phyloP scores from a whole-genome alignment of 2,888 invertebrate genomes.

The Oscheius myriophilus region DNA sequence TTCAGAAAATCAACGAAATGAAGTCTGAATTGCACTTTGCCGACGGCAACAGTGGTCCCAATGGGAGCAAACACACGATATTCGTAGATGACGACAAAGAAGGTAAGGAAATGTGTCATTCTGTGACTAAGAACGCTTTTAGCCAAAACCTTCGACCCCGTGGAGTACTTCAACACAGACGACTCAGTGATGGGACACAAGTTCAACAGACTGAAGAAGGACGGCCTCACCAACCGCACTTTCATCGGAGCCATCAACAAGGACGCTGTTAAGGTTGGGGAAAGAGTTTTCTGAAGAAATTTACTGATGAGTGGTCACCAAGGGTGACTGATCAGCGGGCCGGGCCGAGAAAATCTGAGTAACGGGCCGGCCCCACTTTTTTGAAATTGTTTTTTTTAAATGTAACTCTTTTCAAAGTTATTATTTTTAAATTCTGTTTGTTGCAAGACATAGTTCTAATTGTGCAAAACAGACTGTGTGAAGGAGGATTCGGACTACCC shows the following conservation, averaged over 20 bases:
- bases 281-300: background rate
- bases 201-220: conserved; percentile 78
- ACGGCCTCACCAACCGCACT: conserved; percentile 37
- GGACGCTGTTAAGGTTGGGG: conserved; percentile 39
- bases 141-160: conserved; percentile 78
- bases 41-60: conserved; percentile 36
- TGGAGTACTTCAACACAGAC: conserved; percentile 81
- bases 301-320: background rate
- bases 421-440: no score
- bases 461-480: no score
- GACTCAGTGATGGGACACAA: conserved; percentile 79
- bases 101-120: conserved; percentile 43
- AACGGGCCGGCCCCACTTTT: no score
- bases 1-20: conserved; percentile 65
- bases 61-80: conserved; percentile 57
- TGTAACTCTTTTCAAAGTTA: no score
- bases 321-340: no score
- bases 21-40: conserved; percentile 62
- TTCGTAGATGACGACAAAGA: conserved; percentile 63
- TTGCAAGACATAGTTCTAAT: no score
- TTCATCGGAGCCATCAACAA: conserved; percentile 48
- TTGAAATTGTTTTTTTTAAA: no score
- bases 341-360: no score
- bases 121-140: conserved; percentile 4
- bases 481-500: no score